Conservation (phyloP, 2,888 invertebrate species). For the Nasonia oneida region DNA sequence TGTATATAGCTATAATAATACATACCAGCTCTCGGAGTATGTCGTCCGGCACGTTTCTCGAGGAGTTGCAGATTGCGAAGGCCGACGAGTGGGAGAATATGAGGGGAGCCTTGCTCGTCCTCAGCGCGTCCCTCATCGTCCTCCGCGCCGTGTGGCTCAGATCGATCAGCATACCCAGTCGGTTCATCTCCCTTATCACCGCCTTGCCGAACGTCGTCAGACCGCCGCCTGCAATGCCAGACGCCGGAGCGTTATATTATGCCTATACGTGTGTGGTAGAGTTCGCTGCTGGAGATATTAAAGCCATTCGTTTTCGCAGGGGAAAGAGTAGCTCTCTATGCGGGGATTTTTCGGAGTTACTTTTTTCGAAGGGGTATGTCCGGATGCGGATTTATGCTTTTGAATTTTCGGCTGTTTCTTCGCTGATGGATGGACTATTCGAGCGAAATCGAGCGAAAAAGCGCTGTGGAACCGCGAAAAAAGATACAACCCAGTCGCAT, state of each 20-base stretch:
- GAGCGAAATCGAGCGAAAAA: not conserved
- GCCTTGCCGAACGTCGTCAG: slow-evolving; percentile 80
- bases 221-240: slow-evolving; percentile 70
- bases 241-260: not conserved
- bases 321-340: not conserved
- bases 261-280: too few species aligned
- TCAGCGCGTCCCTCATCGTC: slow-evolving; percentile 91
- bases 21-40: slow-evolving; percentile 84
- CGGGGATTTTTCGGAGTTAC: not conserved
- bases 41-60: slow-evolving; percentile 94
- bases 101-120: slow-evolving; percentile 91
- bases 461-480: too few species aligned
- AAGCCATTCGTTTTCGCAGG: not conserved
- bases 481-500: too few species aligned
- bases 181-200: slow-evolving; percentile 95
- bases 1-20: not conserved
- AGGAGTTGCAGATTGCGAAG: slow-evolving; percentile 91
- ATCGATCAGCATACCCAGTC: slow-evolving; percentile 95
- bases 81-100: slow-evolving; percentile 96
- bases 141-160: slow-evolving; percentile 92
- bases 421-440: not conserved
- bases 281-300: not conserved
- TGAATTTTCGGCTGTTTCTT: not conserved
- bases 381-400: not conserved
- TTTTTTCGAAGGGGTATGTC: not conserved